Conservation (phyloP, 1,140 invertebrate species). For the Eriocheir sinensis region DNA sequence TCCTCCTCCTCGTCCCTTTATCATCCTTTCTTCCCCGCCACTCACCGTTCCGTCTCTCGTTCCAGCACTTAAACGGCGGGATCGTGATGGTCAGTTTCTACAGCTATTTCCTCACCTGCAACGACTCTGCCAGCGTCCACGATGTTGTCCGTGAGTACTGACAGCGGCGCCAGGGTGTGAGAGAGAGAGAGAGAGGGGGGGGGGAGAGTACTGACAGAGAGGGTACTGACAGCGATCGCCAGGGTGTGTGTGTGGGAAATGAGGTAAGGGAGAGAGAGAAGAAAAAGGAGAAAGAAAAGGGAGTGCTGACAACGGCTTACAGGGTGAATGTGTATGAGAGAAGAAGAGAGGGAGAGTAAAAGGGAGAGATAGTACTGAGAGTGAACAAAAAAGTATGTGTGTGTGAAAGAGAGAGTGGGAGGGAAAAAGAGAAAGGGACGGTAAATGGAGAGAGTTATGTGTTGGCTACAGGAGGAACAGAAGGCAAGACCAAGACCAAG, state of each 20-base stretch:
- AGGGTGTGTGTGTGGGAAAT: neutral
- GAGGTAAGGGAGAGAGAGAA: neutral
- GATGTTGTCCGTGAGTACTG: slow-evolving; percentile 65
- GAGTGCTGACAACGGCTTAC: too few relatives aligned
- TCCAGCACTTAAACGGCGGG: slow-evolving; percentile 85
- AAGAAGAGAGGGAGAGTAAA: too few relatives aligned
- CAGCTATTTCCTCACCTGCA: slow-evolving; percentile 80
- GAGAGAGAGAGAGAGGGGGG: neutral
- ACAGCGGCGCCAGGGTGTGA: neutral
- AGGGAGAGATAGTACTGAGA: too few relatives aligned
- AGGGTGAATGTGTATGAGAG: too few relatives aligned
- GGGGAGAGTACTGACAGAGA: neutral
- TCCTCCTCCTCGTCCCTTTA: neutral
- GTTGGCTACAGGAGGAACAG: too few relatives aligned
- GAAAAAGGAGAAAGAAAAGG: too few relatives aligned
- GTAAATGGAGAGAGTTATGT: too few relatives aligned
- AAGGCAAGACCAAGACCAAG: too few relatives aligned
- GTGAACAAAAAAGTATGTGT: too few relatives aligned
- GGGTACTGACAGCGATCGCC: neutral
- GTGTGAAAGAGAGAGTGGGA: too few relatives aligned
- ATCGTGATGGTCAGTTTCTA: slow-evolving; percentile 80
- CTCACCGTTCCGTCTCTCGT: slow-evolving; percentile 38
- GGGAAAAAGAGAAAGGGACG: too few relatives aligned
- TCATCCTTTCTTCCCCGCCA: neutral
- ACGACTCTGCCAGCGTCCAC: slow-evolving; percentile 60